phyloP scores from a whole-genome alignment of 2,797 vertebrate species.

The Rhinatrema bivittatum region DNA sequence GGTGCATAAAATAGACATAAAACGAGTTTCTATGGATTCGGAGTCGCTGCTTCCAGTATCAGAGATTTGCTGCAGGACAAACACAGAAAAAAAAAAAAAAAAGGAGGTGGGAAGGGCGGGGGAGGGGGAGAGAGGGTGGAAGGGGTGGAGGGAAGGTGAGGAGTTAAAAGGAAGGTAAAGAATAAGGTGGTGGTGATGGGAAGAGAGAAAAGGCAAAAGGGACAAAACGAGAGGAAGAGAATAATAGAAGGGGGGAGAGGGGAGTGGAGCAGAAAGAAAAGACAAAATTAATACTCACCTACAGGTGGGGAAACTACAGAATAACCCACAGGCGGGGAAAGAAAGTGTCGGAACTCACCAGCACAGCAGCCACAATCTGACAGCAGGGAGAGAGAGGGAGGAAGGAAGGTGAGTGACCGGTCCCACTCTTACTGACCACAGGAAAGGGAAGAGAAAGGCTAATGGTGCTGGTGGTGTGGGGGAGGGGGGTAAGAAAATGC shows the following conservation, averaged over 20 bases:
- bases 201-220: not conserved
- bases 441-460: not conserved
- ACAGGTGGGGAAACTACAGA: no score
- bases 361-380: constrained; percentile 65
- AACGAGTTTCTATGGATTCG: constrained; percentile 81
- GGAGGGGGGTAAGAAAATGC: constrained; percentile 1
- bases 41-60: constrained; percentile 77
- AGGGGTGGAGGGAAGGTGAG: not conserved
- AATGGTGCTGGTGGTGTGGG: not conserved
- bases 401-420: constrained; percentile 37
- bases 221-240: constrained; percentile 24
- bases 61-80: constrained; percentile 70
- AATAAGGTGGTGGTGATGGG: no score
- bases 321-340: not conserved
- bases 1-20: constrained; percentile 90
- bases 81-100: not conserved
- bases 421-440: not conserved
- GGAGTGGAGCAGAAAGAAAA: no score
- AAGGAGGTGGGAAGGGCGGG: not conserved
- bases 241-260: no score
- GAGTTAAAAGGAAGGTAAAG: not conserved
- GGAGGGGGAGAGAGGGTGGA: not conserved
- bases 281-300: no score
- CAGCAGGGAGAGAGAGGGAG: constrained; percentile 43
- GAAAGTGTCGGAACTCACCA: constrained; percentile 56